Evolutionary conservation across 2,888 invertebrate species (phyloP).

Genomic region (Frankliniella intonsa): DNA sequence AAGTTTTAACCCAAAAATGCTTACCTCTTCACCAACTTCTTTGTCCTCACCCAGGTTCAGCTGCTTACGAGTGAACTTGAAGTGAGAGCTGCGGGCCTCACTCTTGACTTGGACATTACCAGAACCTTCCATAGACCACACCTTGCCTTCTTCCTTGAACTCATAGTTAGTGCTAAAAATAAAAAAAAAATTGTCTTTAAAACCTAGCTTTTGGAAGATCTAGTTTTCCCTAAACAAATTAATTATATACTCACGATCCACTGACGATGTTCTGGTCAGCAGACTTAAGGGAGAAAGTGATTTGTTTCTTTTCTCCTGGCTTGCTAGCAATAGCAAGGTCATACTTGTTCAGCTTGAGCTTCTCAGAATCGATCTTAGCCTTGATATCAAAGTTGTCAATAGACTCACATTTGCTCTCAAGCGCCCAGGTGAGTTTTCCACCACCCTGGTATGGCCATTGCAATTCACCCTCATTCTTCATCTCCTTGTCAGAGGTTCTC

Average conservation of each 20-base stretch:
- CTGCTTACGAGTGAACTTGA: constrained; percentile 64
- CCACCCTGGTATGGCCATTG: constrained; percentile 35
- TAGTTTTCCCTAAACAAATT: neutral
- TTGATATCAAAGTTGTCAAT: constrained; percentile 63
- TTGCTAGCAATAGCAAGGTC: constrained; percentile 60
- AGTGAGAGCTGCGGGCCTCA: constrained; percentile 63
- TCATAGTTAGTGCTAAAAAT: constrained; percentile 61
- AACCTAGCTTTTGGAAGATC: neutral
- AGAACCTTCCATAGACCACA: constrained; percentile 68
- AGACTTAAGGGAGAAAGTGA: constrained; percentile 60
- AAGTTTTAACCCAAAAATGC: constrained; percentile 54
- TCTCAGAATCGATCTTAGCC: constrained; percentile 58
- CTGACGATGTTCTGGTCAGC: constrained; percentile 62
- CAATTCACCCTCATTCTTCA: constrained; percentile 53
- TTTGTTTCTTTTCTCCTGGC: constrained; percentile 53
- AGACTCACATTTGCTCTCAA: constrained; percentile 50
- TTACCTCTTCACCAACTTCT: constrained; percentile 61
- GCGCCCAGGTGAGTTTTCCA: constrained; percentile 49
- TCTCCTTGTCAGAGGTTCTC: constrained; percentile 50
- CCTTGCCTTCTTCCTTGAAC: constrained; percentile 64
- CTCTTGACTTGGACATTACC: constrained; percentile 68
- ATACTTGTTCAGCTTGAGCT: constrained; percentile 60
- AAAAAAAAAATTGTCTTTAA: constrained; percentile 30
- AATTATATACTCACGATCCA: constrained; percentile 56
- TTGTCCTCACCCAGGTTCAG: constrained; percentile 56